Conservation (phyloP, 2,113 vertebrate genomes). For the Hydropotes inermis region DNA sequence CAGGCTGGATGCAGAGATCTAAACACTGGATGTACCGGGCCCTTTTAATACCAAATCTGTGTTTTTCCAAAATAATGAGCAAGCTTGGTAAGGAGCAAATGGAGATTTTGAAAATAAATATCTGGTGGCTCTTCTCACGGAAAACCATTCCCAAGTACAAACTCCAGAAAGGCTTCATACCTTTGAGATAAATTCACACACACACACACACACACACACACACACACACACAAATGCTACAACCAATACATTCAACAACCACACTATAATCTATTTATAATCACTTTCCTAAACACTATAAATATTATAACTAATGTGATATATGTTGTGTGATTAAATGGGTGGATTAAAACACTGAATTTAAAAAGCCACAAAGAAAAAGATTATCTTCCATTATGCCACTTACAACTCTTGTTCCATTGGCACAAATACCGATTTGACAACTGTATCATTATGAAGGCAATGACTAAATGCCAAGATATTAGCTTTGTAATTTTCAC, state of each 20-base stretch:
- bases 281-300: slow-evolving; percentile 39
- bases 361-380: slow-evolving; percentile 65
- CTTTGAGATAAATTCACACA: neutral
- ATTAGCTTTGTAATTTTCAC: slow-evolving; percentile 66
- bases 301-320: slow-evolving; percentile 65
- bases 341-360: slow-evolving; percentile 62
- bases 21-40: neutral
- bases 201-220: neutral
- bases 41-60: neutral
- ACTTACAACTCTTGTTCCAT: slow-evolving; percentile 50
- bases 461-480: neutral
- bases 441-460: slow-evolving; percentile 60
- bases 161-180: neutral
- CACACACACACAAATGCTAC: neutral
- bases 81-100: neutral
- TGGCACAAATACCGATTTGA: slow-evolving; percentile 53
- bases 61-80: slow-evolving; percentile 24
- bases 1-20: neutral
- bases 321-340: slow-evolving; percentile 66
- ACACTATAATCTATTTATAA: slow-evolving; percentile 49
- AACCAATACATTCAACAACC: neutral
- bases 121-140: neutral
- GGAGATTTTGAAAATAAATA: slow-evolving; percentile 33
- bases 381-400: slow-evolving; percentile 59
- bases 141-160: neutral